Conservation (phyloP, 1,140 invertebrate genomes). For the Hylaeus anthracinus region DNA sequence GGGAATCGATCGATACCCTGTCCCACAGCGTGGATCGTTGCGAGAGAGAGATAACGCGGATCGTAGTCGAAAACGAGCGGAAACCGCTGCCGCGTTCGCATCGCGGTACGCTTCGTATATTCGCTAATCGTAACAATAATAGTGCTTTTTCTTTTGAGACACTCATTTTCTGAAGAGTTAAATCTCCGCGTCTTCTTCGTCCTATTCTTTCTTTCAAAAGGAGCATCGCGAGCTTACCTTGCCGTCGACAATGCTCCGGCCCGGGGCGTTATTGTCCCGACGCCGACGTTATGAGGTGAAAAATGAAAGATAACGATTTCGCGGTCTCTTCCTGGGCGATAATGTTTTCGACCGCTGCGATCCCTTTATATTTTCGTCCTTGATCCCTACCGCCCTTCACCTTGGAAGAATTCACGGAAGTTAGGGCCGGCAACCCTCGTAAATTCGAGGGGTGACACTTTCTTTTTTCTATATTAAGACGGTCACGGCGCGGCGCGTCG, state of each 20-base stretch:
- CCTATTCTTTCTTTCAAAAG: not conserved
- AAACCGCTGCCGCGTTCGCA: not conserved
- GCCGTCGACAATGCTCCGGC: conserved; percentile 47
- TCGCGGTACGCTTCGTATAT: not conserved
- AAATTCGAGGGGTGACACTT: conserved; percentile 40
- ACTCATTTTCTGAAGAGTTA: not conserved
- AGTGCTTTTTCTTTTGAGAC: no score
- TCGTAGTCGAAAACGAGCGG: conserved; percentile 8
- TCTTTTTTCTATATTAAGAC: conserved; percentile 36
- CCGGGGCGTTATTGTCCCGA: conserved; percentile 23
- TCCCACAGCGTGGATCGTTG: not conserved
- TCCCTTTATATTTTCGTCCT: conserved; percentile 10
- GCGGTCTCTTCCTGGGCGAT: conserved; percentile 38
- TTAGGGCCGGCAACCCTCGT: conserved; percentile 7
- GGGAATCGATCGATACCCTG: not conserved
- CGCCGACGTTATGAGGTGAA: conserved; percentile 39
- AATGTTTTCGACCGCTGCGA: conserved; percentile 16
- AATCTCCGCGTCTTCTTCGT: not conserved
- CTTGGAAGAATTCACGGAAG: not conserved
- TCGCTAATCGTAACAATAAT: no score
- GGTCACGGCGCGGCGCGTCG: no score
- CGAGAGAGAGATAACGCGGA: not conserved
- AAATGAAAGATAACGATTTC: conserved; percentile 52
- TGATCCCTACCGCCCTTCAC: not conserved
- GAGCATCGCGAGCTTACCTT: not conserved